These are phyloP conservation scores for Gephyroberyx darwinii DNA, from an alignment of 2,797 vertebrate genomes.

Conservation along the genomic window DNA sequence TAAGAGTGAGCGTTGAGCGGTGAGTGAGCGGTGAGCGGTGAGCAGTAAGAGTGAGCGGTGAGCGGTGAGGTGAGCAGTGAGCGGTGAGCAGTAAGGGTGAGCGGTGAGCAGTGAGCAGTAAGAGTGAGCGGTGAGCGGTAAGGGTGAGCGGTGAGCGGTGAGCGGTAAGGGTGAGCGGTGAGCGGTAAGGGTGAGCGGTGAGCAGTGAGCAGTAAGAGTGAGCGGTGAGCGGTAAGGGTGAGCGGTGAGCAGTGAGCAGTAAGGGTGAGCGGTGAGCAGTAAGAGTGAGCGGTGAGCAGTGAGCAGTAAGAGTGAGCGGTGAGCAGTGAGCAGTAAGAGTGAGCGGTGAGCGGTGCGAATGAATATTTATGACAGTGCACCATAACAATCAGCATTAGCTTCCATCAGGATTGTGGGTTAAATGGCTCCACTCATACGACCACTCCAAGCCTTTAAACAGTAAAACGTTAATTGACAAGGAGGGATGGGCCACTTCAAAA, in stretches of 20 bases:
- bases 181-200: too few species aligned
- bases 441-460: slow-evolving; percentile 55
- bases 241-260: slow-evolving; percentile 32
- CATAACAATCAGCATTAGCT: slow-evolving; percentile 65
- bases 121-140: slow-evolving; percentile 16
- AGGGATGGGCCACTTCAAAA: slow-evolving; percentile 41
- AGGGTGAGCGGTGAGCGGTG: slow-evolving; percentile 17
- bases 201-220: slow-evolving; percentile 47
- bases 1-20: slow-evolving; percentile 16
- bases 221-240: slow-evolving; percentile 16
- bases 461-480: slow-evolving; percentile 53
- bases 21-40: slow-evolving; percentile 35
- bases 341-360: slow-evolving; percentile 40
- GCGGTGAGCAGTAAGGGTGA: too few species aligned
- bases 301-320: slow-evolving; percentile 44
- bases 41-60: slow-evolving; percentile 42
- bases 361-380: slow-evolving; percentile 63
- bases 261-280: too few species aligned
- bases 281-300: slow-evolving; percentile 15
- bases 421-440: slow-evolving; percentile 53
- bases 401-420: slow-evolving; percentile 60
- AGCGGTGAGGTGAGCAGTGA: slow-evolving; percentile 44
- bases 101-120: slow-evolving; percentile 35
- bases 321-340: slow-evolving; percentile 41
- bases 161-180: too few species aligned